A percentile compares a stretch with the other conserved stretches of the same genome.
Conservation (phyloP, 2,888 invertebrate species). For the Tachystola acroxantha region DNA sequence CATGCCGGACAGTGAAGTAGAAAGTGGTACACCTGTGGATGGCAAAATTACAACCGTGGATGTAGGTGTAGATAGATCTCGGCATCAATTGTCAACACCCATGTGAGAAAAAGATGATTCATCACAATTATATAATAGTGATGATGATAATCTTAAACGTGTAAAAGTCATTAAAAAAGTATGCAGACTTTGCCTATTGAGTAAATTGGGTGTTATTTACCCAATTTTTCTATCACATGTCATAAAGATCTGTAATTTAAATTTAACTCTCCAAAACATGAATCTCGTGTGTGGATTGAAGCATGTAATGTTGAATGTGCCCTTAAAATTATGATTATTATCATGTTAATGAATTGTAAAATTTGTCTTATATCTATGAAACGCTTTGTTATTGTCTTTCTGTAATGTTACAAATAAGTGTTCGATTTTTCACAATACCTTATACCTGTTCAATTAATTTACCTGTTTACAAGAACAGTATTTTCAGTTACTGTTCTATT, state of each 20-base stretch:
- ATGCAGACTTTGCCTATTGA: neutral
- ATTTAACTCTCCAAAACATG: constrained; percentile 21
- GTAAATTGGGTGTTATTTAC: neutral
- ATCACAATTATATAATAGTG: neutral
- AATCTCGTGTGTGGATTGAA: constrained; percentile 36
- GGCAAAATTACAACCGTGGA: constrained; percentile 80
- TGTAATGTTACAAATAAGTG: too few species aligned
- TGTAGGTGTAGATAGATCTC: constrained; percentile 75
- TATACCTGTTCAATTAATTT: constrained; percentile 5
- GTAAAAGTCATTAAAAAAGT: too few species aligned
- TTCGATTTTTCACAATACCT: constrained; percentile 9
- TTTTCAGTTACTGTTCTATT: constrained; percentile 15
- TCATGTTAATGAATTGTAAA: constrained; percentile 7
- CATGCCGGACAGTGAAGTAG: constrained; percentile 89
- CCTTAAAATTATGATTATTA: constrained; percentile 30
- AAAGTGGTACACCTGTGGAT: constrained; percentile 78
- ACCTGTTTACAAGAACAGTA: constrained; percentile 1
- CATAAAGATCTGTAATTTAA: neutral
- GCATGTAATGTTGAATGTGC: constrained; percentile 21
- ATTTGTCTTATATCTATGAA: neutral
- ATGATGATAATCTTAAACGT: neutral
- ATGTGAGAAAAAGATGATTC: constrained; percentile 40
- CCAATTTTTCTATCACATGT: neutral
- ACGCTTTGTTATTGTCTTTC: neutral
- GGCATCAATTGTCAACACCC: constrained; percentile 70